Conservation (phyloP, 2,888 invertebrate species). For the Drosophila neonasuta region DNA sequence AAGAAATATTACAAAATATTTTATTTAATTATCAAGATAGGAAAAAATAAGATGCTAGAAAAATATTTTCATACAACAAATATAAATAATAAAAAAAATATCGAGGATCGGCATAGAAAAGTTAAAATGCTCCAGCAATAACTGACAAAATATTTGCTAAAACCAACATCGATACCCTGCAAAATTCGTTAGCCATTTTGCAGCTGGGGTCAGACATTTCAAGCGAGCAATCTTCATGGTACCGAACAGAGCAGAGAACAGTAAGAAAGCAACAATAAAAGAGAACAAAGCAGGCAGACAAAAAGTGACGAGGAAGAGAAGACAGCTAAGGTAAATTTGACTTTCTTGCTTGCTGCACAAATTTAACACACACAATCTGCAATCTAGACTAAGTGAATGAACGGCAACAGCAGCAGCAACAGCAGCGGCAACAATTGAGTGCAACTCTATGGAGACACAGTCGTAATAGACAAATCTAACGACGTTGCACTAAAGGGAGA, state of each 20-base stretch:
- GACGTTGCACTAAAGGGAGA: conserved; percentile 59
- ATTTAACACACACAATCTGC: conserved; percentile 51
- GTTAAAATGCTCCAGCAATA: background rate
- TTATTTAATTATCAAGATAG: no score
- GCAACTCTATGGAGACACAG: conserved; percentile 64
- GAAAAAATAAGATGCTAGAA: no score
- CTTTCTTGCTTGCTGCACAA: conserved; percentile 68
- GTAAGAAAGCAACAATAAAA: conserved; percentile 9
- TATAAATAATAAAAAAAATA: no score
- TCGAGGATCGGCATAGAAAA: background rate
- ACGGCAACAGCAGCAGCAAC: conserved; percentile 34
- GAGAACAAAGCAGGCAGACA: conserved; percentile 1
- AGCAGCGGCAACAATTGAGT: conserved; percentile 46
- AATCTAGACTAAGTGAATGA: conserved; percentile 53
- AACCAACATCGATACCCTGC: background rate
- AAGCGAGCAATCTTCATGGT: conserved; percentile 5
- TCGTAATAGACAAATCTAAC: conserved; percentile 73
- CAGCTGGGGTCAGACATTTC: conserved; percentile 2
- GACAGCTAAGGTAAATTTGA: conserved; percentile 64
- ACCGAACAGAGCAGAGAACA: background rate
- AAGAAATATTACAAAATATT: no score
- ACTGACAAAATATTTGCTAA: background rate
- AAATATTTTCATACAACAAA: no score
- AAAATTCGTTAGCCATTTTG: conserved; percentile 19
- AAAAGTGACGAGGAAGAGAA: background rate